These are phyloP conservation scores for Pomacea maculata DNA, from an alignment of 1,140 invertebrate species.

Conservation along the genomic window DNA sequence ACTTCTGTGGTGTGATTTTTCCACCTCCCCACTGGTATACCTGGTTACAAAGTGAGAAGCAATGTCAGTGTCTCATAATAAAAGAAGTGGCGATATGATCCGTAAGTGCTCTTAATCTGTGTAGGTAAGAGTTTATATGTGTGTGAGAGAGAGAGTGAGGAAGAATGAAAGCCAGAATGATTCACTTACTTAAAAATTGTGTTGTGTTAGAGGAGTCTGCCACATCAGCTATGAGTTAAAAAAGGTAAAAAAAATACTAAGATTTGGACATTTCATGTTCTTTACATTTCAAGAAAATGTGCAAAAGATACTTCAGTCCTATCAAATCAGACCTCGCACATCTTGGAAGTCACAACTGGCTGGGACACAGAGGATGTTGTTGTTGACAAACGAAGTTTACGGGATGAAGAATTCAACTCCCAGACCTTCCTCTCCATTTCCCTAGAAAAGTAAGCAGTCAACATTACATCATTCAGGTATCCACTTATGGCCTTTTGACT, in stretches of 20 bases:
- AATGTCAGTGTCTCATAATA: neutral
- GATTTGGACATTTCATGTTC: too few relatives aligned
- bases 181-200: too few relatives aligned
- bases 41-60: constrained; percentile 34
- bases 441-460: constrained; percentile 23
- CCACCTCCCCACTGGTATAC: constrained; percentile 65
- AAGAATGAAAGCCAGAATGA: too few relatives aligned
- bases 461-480: too few relatives aligned
- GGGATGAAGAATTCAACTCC: constrained; percentile 55
- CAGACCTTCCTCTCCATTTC: constrained; percentile 54
- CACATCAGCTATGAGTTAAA: too few relatives aligned
- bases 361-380: constrained; percentile 39
- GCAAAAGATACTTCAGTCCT: neutral
- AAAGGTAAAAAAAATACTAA: too few relatives aligned
- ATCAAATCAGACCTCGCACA: constrained; percentile 50
- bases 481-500: too few relatives aligned
- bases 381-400: constrained; percentile 47
- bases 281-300: too few relatives aligned
- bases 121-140: neutral
- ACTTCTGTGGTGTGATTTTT: constrained; percentile 59
- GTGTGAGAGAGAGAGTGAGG: neutral
- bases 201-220: too few relatives aligned
- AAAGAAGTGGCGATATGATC: neutral
- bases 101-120: neutral
- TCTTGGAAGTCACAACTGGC: constrained; percentile 60